Evolutionary conservation across 92 coral and sea anemone species (phyloP), one percentile per base, ranked within the genome.

Genomic region (Desmophyllum pertusum): DNA sequence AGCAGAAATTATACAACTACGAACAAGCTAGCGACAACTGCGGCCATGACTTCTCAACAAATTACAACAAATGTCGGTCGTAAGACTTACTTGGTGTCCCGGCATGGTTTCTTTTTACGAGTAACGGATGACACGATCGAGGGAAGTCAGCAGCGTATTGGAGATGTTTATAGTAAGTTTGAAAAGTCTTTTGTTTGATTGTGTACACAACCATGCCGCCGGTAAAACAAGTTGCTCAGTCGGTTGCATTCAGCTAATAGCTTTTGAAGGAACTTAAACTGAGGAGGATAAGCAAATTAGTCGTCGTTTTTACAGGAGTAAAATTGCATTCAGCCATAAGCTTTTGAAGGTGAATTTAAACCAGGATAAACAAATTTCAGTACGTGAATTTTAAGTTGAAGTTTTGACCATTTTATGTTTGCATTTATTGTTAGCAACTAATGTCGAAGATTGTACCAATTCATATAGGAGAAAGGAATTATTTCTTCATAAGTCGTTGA

Each of bases 51-150:
- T 31, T 79, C 84, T 19, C 84, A 46, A 46, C 75, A 45, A 50
- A n/a, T 66, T 21, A 7, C 57, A 8, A 23, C 75, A 3, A 79
- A 79, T 31, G 61, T 67, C 1, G 59, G n/a, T 46, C 74, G 90
- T 7, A 79, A 62, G 43, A 59, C 77, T 5, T 11, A 19, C 19
- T 53, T 86, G 27, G 59, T 80, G 25, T 86, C 85, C 79, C 37
- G 75, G 0, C 70, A 80, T 21, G 90, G 90, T 3, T 86, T 62
- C 55, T 50, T 25, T 9, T 72, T 86, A 48, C 90, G 86, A 42
- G 86, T 86, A 19, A 78, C 79, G 31, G 75, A 79, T 30, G 73
- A 86, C 37, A 18, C 50, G 35, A 36, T 86, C 1, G 85, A 86
- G 35, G 89, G 85, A 19, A 66, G 84, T 43, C 63, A 33, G 30